These are phyloP conservation scores for Hydrocynus forskahlii DNA, from an alignment of 2,797 vertebrate species.

Conservation along the genomic window DNA sequence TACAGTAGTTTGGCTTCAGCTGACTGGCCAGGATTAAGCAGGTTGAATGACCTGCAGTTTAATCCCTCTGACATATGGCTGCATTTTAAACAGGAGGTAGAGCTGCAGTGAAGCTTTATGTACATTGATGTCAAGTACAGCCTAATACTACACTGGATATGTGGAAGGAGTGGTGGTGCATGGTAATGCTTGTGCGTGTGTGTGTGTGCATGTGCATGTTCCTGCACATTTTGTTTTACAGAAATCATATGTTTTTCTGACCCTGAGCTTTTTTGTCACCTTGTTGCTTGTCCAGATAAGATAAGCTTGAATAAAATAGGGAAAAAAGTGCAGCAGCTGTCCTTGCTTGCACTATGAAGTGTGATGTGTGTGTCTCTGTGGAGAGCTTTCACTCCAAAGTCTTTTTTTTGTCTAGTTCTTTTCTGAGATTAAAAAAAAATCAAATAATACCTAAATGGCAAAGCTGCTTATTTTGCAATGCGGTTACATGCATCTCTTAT, in stretches of 20 bases:
- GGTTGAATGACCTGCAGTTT: neutral
- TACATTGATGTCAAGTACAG: neutral
- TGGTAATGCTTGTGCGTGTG: neutral
- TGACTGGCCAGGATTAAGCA: neutral
- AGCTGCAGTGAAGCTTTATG: slow-evolving; percentile 5
- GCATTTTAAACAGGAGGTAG: neutral
- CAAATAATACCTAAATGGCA: neutral
- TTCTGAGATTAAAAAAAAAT: neutral
- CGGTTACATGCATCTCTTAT: neutral
- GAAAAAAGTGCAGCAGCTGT: neutral
- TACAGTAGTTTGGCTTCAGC: no score
- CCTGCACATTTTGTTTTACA: neutral
- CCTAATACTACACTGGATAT: neutral
- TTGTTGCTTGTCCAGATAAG: slow-evolving; percentile 1
- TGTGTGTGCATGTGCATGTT: neutral
- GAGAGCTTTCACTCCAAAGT: neutral
- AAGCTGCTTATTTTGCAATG: neutral
- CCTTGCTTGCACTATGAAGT: neutral
- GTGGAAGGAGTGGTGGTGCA: no score
- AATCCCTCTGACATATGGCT: slow-evolving; percentile 17
- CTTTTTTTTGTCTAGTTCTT: neutral
- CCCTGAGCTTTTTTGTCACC: slow-evolving; percentile 17
- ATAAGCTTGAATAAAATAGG: neutral
- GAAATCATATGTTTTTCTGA: slow-evolving; percentile 12
- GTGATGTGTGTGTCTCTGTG: neutral